Evolutionary conservation across 2,797 vertebrate genomes (phyloP), one percentile per base, ranked within the genome.

Genomic region (Tokudaia tokunoshimensis): DNA sequence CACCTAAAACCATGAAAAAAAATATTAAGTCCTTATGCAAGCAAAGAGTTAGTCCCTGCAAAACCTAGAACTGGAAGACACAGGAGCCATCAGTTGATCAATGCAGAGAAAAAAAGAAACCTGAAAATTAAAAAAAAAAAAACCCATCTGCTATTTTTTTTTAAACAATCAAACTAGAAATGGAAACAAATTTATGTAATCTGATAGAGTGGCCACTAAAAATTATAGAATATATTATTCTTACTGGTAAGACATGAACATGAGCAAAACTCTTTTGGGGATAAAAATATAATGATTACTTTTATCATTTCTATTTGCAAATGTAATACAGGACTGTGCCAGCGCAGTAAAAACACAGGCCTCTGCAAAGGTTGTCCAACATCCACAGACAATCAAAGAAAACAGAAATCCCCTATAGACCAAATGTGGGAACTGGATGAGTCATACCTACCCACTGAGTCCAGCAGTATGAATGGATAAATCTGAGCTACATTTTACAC

Each of bases 121-220:
- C 34, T 47, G 10, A 72, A 65, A 94, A 81, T 17, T 52, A 91
- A 41, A 82, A 59, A 95, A 85, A 41, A 41, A 41, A 41, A 91
- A 95, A 85, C 3, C 6, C 59, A 91, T 41, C 26, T 87, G 65
- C 31, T 31, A 65, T 52, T 84, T 57, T 82, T 81, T 94, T 26
- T 15, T 41, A 72, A 95, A 52, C 86, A 94, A 93, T 89, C 61
- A 89, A 89, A 84, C 14, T 91, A 91, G 31, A 37, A 94, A 61
- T 55, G 82, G 11, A 96, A 96, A 92, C 78, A 82, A 85, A 59
- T 3, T 55, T 92, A 67, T 44, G 44, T 92, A 44, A 82, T 61
- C 24, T 93, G 47, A 88, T 52, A 65, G 31, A 72, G 9, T 63
- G 79, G 6, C n/a, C 86, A 59, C 26, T 31, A 79, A 84, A 84